phyloP scores from a whole-genome alignment of 1,140 invertebrate genomes.

The Drosophila ambigua region DNA sequence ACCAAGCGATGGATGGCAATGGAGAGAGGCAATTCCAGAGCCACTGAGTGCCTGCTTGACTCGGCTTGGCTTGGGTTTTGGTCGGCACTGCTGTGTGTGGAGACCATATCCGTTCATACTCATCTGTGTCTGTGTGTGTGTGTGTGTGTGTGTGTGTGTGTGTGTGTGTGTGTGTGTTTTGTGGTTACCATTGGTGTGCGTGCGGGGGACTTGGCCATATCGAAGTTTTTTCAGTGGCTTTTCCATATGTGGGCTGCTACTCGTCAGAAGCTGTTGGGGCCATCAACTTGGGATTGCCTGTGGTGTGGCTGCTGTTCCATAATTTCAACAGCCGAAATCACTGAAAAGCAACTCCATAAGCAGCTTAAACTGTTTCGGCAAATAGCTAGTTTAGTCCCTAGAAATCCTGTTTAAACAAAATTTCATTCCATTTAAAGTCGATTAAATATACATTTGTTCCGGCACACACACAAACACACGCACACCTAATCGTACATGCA shows the following conservation, averaged over 20 bases:
- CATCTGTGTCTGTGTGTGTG: neutral
- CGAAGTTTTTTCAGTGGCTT: constrained; percentile 27
- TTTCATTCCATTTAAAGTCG: constrained; percentile 17
- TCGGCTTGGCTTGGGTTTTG: neutral
- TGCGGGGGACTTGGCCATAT: constrained; percentile 1
- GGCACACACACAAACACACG: neutral
- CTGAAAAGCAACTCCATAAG: constrained; percentile 6
- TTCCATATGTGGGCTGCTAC: constrained; percentile 16
- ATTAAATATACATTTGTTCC: constrained; percentile 19
- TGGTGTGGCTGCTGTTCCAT: constrained; percentile 10
- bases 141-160: constrained; percentile 27
- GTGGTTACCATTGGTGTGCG: too few relatives aligned
- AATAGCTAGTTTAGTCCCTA: too few relatives aligned
- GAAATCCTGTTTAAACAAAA: too few relatives aligned
- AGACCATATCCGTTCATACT: too few relatives aligned
- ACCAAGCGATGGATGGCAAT: constrained; percentile 6
- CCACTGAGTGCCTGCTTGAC: constrained; percentile 37
- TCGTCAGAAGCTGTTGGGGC: constrained; percentile 24
- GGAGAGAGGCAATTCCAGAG: constrained; percentile 35
- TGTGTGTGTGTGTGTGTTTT: constrained; percentile 1
- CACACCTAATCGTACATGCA: neutral
- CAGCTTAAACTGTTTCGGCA: constrained; percentile 1
- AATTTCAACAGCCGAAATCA: constrained; percentile 6
- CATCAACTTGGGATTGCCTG: constrained; percentile 30
- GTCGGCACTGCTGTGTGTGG: neutral